These are phyloP conservation scores for Tympanoctomys barrerae DNA, from an alignment of 2,797 vertebrate genomes.

Conservation along the genomic window DNA sequence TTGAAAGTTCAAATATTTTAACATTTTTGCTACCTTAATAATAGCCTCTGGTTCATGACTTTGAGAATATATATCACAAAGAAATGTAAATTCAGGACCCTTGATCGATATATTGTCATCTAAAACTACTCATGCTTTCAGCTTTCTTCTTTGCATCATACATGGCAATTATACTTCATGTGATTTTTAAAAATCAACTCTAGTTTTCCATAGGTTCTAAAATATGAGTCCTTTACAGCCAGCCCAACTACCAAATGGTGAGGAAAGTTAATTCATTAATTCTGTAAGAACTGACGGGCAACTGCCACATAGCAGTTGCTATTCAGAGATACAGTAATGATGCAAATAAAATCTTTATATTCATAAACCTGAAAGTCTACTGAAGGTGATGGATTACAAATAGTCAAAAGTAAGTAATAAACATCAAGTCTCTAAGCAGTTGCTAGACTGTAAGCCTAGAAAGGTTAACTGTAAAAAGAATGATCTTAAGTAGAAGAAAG, in stretches of 20 bases:
- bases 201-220: neutral
- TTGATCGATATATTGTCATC: neutral
- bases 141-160: neutral
- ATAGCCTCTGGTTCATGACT: neutral
- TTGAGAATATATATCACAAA: neutral
- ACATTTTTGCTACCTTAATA: neutral
- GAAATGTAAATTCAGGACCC: neutral
- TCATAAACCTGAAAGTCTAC: neutral
- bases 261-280: conserved; percentile 17
- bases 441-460: neutral
- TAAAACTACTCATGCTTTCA: neutral
- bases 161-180: neutral
- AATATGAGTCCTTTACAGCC: neutral
- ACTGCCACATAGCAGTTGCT: neutral
- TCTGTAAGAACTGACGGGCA: neutral
- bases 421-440: neutral
- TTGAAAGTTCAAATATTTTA: conserved; percentile 7
- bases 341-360: neutral
- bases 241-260: neutral
- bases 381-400: neutral
- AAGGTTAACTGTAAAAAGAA: neutral
- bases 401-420: neutral
- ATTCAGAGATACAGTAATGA: neutral
- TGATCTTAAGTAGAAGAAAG: neutral
- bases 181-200: neutral